Evolutionary conservation across 2,113 vertebrate species (phyloP).

Genomic region (Gracilinanus agilis): DNA sequence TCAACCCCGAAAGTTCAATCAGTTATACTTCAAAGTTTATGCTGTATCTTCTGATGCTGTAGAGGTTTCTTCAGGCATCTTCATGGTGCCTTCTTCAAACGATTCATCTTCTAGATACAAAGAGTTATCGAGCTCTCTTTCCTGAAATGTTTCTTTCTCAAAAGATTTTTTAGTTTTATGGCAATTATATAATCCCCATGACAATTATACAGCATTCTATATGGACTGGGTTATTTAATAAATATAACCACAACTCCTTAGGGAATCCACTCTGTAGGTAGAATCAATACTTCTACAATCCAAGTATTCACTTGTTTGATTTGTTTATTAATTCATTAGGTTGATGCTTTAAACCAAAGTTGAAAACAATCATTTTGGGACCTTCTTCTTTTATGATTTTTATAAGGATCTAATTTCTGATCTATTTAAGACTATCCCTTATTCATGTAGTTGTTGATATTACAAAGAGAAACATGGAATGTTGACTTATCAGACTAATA

Average conservation of each 20-base stretch:
- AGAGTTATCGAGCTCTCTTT: no score
- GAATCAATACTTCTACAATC: conserved; percentile 41
- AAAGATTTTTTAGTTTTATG: no score
- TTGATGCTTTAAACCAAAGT: conserved; percentile 55
- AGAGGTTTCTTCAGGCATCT: no score
- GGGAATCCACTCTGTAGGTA: conserved; percentile 45
- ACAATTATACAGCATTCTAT: no score
- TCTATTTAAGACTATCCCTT: conserved; percentile 40
- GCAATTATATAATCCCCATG: no score
- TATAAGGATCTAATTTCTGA: conserved; percentile 48
- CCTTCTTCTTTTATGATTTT: conserved; percentile 64
- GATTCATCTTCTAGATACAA: no score
- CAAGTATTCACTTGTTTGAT: conserved; percentile 28
- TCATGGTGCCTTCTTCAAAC: no score
- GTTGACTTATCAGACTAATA: conserved; percentile 59
- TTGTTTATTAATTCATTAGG: conserved; percentile 63
- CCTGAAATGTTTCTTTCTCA: no score
- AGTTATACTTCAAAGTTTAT: no score
- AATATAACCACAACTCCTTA: conserved; percentile 49
- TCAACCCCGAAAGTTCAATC: no score
- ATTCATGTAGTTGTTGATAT: background rate
- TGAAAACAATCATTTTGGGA: conserved; percentile 74
- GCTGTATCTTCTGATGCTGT: no score
- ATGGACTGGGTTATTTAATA: conserved; percentile 47
- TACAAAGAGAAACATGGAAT: conserved; percentile 67